Percentiles rank a stretch among this genome's conserved stretches.
These are phyloP conservation scores for Trissonchulus latispiculum DNA, from an alignment of 2,888 invertebrate genomes.

Conservation along the genomic window DNA sequence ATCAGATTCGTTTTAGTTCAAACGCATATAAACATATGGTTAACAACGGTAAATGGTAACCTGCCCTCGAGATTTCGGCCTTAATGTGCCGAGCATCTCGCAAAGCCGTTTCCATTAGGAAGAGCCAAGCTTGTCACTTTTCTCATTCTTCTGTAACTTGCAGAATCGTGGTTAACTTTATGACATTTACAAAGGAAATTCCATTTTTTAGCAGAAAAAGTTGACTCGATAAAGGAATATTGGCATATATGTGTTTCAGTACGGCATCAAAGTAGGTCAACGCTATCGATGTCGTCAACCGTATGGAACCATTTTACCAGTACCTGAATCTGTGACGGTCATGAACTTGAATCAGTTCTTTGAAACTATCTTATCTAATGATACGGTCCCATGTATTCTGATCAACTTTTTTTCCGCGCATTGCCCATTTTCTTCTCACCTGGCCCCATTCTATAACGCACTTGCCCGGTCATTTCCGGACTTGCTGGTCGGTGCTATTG, in stretches of 20 bases:
- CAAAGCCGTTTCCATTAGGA: too few species aligned
- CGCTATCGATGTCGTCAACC: not conserved
- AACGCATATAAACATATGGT: too few species aligned
- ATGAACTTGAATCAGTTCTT: not conserved
- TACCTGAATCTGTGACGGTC: not conserved
- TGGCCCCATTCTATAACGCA: slow-evolving; percentile 81
- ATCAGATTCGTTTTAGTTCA: too few species aligned
- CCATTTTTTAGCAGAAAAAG: too few species aligned
- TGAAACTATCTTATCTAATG: not conserved
- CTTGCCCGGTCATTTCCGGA: slow-evolving; percentile 73
- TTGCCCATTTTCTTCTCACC: slow-evolving; percentile 78
- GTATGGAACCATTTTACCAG: not conserved
- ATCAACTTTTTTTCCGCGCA: slow-evolving; percentile 78
- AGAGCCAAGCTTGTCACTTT: too few species aligned
- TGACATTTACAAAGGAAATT: too few species aligned
- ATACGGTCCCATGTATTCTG: slow-evolving; percentile 50
- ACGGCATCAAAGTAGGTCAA: not conserved
- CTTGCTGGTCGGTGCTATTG: slow-evolving; percentile 63
- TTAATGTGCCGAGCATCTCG: too few species aligned
- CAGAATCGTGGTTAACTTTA: too few species aligned
- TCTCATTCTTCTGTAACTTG: too few species aligned
- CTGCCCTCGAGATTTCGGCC: too few species aligned
- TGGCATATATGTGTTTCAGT: not conserved
- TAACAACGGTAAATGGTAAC: too few species aligned
- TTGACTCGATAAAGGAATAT: too few species aligned